These are phyloP conservation scores for Helobdella robusta DNA, from an alignment of 2,888 invertebrate species.

Conservation along the genomic window DNA sequence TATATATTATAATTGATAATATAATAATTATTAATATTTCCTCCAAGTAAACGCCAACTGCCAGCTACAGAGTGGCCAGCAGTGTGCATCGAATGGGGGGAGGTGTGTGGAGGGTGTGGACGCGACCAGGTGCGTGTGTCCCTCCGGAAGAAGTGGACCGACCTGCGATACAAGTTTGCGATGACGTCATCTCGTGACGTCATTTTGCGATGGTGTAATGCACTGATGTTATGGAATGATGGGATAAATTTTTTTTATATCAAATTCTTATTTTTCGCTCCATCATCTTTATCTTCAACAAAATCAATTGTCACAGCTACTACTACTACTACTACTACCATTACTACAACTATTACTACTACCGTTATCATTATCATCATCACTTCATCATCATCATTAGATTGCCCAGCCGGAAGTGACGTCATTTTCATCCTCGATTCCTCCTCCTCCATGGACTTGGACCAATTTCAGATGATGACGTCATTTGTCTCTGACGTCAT, in stretches of 20 bases:
- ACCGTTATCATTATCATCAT: background rate
- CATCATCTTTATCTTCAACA: background rate
- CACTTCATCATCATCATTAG: constrained; percentile 8
- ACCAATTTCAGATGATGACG: constrained; percentile 25
- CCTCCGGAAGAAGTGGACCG: no score
- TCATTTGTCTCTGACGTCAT: constrained; percentile 24
- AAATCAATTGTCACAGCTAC: background rate
- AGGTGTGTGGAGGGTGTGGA: no score
- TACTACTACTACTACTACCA: no score
- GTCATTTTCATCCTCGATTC: constrained; percentile 27
- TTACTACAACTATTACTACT: no score
- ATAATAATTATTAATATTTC: no score
- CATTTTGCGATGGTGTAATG: constrained; percentile 7
- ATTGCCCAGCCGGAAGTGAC: constrained; percentile 24
- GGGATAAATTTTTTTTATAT: no score
- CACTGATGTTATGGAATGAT: background rate
- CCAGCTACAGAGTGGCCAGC: no score
- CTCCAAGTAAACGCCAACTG: no score
- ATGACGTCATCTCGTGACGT: background rate
- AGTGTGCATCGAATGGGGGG: no score
- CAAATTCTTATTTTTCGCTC: background rate
- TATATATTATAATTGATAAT: no score
- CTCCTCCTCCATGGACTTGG: constrained; percentile 23
- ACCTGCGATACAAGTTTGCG: no score
- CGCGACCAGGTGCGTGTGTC: no score